Conservation (phyloP, 2,113 vertebrate genomes). For the Nymphicus hollandicus region DNA sequence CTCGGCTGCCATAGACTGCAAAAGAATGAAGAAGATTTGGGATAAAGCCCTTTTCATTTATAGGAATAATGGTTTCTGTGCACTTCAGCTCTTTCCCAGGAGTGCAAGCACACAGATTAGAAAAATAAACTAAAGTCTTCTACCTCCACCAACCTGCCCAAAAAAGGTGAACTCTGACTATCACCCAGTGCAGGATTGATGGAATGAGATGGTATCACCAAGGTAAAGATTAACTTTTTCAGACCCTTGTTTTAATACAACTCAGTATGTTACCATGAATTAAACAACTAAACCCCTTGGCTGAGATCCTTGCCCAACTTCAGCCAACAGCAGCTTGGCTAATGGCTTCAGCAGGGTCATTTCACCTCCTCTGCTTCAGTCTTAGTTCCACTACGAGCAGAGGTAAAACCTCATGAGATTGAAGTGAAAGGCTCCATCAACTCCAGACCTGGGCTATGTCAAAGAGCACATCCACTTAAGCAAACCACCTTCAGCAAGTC, state of each 20-base stretch:
- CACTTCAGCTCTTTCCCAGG: neutral
- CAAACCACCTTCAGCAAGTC: neutral
- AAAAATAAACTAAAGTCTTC: neutral
- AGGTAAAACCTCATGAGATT: neutral
- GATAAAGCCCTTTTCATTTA: conserved; percentile 20
- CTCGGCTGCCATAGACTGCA: neutral
- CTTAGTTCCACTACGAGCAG: neutral
- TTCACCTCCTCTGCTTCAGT: neutral
- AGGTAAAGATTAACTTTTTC: neutral
- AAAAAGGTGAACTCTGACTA: conserved; percentile 40
- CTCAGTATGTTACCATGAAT: neutral
- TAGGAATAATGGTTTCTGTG: neutral
- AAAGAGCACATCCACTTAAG: neutral
- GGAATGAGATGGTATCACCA: neutral
- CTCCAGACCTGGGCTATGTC: neutral
- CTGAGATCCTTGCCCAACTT: neutral
- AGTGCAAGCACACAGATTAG: neutral
- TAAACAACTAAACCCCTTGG: neutral
- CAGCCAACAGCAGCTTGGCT: neutral
- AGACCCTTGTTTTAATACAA: neutral
- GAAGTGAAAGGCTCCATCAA: neutral
- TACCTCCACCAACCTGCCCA: conserved; percentile 29
- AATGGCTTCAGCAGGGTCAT: neutral
- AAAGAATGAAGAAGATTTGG: conserved; percentile 26
- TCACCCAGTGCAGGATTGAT: neutral